A percentile compares a stretch with the other conserved stretches of the same genome.
Conservation (phyloP, 2,888 invertebrate species). For the Eurytoma californica region DNA sequence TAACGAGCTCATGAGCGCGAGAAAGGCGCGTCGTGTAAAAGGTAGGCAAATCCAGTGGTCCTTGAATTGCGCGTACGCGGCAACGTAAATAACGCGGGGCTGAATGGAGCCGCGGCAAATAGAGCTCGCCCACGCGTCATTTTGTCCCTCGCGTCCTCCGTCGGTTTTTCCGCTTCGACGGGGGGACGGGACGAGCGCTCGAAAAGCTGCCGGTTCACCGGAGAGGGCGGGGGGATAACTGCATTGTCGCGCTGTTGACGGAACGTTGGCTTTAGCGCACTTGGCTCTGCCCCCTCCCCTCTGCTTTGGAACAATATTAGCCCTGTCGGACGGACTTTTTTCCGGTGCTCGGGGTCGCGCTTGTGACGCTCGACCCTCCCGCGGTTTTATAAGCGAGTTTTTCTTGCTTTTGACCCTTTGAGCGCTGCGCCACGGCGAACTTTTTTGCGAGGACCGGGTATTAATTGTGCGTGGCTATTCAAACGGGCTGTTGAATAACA, state of each 20-base stretch:
- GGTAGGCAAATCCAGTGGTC: too few relatives aligned
- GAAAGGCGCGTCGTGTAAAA: not conserved
- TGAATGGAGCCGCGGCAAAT: conserved; percentile 21
- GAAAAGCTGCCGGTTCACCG: too few relatives aligned
- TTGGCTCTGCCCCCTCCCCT: conserved; percentile 33
- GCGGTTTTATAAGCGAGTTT: too few relatives aligned
- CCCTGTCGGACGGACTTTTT: not conserved
- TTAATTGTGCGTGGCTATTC: too few relatives aligned
- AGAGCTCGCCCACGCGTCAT: conserved; percentile 11
- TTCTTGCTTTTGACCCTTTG: too few relatives aligned
- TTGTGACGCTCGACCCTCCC: too few relatives aligned
- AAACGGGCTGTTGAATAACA: too few relatives aligned
- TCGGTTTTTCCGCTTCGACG: not conserved
- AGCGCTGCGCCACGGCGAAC: too few relatives aligned
- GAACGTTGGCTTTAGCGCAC: conserved; percentile 12
- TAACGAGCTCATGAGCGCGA: not conserved
- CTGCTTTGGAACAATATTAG: conserved; percentile 25
- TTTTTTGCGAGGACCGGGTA: too few relatives aligned
- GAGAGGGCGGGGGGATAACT: not conserved
- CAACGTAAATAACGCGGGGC: not conserved
- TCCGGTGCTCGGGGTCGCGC: too few relatives aligned
- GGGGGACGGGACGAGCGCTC: too few relatives aligned
- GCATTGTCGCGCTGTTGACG: conserved; percentile 48
- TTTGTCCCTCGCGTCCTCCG: not conserved
- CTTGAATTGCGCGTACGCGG: not conserved